These are phyloP conservation scores for Sciaenops ocellatus DNA, from an alignment of 2,797 vertebrate species.

Conservation along the genomic window DNA sequence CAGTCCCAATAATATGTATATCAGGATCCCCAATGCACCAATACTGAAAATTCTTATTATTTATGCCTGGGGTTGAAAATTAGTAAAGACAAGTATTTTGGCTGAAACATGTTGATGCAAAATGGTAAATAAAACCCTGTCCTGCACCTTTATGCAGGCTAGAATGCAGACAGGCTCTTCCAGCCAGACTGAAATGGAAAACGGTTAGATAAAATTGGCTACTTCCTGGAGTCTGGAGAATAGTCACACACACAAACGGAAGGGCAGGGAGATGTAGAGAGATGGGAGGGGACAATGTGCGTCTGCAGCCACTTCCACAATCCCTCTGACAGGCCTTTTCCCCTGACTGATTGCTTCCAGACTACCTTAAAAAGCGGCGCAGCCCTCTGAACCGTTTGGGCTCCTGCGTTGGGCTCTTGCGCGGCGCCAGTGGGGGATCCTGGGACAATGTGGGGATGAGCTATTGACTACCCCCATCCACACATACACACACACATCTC, in stretches of 20 bases:
- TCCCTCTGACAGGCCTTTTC: slow-evolving; percentile 56
- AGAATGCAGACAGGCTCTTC: slow-evolving; percentile 35
- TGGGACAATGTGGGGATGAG: slow-evolving; percentile 81
- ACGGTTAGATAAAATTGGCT: slow-evolving; percentile 69
- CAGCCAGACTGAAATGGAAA: slow-evolving; percentile 65
- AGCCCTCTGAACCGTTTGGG: slow-evolving; percentile 52
- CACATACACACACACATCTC: slow-evolving; percentile 55
- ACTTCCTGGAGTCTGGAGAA: slow-evolving; percentile 74
- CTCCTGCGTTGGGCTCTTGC: slow-evolving; percentile 68
- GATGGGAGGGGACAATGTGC: slow-evolving; percentile 39
- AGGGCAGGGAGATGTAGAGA: slow-evolving; percentile 40
- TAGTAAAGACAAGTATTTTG: not conserved
- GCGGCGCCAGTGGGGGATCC: slow-evolving; percentile 84
- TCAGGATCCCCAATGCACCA: not conserved
- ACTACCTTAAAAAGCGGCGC: slow-evolving; percentile 72
- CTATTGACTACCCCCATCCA: slow-evolving; percentile 70
- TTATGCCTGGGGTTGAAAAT: not conserved
- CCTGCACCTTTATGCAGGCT: slow-evolving; percentile 23
- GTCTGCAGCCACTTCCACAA: slow-evolving; percentile 63
- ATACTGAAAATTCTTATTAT: not conserved
- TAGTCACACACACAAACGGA: slow-evolving; percentile 57
- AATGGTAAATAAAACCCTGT: slow-evolving; percentile 13
- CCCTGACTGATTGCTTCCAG: slow-evolving; percentile 81
- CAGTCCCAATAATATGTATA: not conserved
- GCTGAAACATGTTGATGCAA: not conserved